Percentiles rank a stretch among this genome's conserved stretches.
Evolutionary conservation across 1,140 invertebrate species (phyloP).

Genomic region (Drosophila burlai): DNA sequence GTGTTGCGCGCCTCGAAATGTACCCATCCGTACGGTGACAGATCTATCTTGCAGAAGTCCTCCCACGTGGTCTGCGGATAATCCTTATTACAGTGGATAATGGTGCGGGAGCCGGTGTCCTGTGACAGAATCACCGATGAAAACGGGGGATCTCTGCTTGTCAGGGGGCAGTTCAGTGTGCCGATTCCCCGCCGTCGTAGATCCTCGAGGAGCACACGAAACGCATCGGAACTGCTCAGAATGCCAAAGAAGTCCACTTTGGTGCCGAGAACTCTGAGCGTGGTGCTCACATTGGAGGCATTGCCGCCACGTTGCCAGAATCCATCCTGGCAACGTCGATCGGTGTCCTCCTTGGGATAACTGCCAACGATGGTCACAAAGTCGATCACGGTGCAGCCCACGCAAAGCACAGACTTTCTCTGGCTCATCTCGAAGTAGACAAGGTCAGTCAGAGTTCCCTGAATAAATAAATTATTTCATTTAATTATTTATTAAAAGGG

Average conservation of each 20-base stretch:
- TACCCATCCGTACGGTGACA: slow-evolving; percentile 88
- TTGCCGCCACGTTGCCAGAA: slow-evolving; percentile 90
- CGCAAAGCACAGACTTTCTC: slow-evolving; percentile 68
- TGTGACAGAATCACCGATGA: slow-evolving; percentile 87
- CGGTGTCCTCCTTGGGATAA: slow-evolving; percentile 87
- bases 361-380: slow-evolving; percentile 86
- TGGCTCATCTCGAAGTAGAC: slow-evolving; percentile 25
- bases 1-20: slow-evolving; percentile 90
- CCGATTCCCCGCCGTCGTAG: slow-evolving; percentile 86
- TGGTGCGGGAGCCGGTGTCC: slow-evolving; percentile 88
- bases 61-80: slow-evolving; percentile 88
- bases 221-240: slow-evolving; percentile 85
- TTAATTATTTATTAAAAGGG: background rate
- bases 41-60: slow-evolving; percentile 87
- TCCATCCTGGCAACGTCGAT: slow-evolving; percentile 87
- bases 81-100: slow-evolving; percentile 88
- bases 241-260: slow-evolving; percentile 88
- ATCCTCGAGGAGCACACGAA: slow-evolving; percentile 87
- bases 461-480: too few relatives aligned
- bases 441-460: too few relatives aligned
- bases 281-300: slow-evolving; percentile 90
- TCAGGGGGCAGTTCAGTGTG: slow-evolving; percentile 85
- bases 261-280: slow-evolving; percentile 87
- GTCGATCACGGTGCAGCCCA: slow-evolving; percentile 87
- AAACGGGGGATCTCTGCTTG: slow-evolving; percentile 84